phyloP scores from a whole-genome alignment of 2,888 invertebrate genomes.

The Aplocera efformata region DNA sequence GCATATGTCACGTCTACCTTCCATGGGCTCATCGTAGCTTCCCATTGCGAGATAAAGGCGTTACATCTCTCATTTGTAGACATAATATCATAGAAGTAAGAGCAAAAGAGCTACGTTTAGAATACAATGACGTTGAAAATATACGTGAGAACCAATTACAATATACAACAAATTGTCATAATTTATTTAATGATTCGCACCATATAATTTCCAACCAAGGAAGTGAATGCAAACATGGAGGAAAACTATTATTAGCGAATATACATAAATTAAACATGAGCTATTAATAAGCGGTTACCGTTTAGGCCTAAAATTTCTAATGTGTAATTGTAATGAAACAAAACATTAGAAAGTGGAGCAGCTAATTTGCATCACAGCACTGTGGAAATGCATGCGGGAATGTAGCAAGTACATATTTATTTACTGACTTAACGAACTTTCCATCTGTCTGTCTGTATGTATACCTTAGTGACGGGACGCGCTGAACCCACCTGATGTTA shows the following conservation, averaged over 20 bases:
- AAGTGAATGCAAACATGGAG: constrained; percentile 4
- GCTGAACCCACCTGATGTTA: too few relatives aligned
- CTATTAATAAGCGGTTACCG: constrained; percentile 24
- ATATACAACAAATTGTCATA: background rate
- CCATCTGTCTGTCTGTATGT: constrained; percentile 5
- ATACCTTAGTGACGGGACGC: too few relatives aligned
- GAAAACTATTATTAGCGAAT: constrained; percentile 1
- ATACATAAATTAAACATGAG: constrained; percentile 12
- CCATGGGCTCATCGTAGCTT: too few relatives aligned
- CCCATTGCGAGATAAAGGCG: too few relatives aligned
- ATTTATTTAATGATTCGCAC: constrained; percentile 1
- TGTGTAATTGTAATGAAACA: constrained; percentile 32
- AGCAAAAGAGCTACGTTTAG: too few relatives aligned
- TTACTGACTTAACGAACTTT: background rate
- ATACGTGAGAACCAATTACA: constrained; percentile 1
- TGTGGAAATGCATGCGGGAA: constrained; percentile 40
- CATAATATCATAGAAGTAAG: too few relatives aligned
- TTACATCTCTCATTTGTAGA: too few relatives aligned
- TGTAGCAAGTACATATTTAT: constrained; percentile 24
- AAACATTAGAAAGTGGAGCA: constrained; percentile 50
- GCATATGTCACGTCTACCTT: too few relatives aligned
- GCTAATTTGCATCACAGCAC: constrained; percentile 48
- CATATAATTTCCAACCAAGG: constrained; percentile 2
- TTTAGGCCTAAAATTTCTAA: constrained; percentile 28
- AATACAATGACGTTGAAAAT: too few relatives aligned